Evolutionary conservation across 2,888 invertebrate genomes (phyloP).

Genomic region (Apeira syringaria): DNA sequence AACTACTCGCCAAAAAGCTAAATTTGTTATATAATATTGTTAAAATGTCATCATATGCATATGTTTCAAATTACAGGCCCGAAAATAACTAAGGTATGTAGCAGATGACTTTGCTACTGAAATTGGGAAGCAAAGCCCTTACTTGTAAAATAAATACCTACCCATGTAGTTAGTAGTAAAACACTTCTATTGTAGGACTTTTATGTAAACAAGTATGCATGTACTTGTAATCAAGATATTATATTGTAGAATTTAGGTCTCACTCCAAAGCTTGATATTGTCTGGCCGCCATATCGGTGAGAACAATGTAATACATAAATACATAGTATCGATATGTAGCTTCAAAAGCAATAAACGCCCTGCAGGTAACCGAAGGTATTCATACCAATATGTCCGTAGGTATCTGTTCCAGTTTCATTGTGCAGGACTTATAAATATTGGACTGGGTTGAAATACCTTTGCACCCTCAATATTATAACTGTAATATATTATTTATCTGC

Average conservation of each 20-base stretch:
- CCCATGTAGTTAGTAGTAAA: no score
- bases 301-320: not conserved
- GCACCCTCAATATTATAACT: not conserved
- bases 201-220: no score
- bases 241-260: not conserved
- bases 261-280: not conserved
- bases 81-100: no score
- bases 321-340: not conserved
- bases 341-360: constrained; percentile 5
- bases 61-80: no score
- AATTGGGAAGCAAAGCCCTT: no score
- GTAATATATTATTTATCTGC: not conserved
- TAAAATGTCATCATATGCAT: no score
- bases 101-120: no score
- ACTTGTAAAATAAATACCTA: no score
- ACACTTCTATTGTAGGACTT: no score
- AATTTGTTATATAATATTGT: no score
- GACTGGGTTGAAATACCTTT: not conserved
- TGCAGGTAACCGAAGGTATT: not conserved
- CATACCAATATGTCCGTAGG: not conserved
- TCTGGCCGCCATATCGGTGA: not conserved
- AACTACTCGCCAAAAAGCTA: no score
- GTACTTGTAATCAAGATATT: no score
- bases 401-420: constrained; percentile 1
- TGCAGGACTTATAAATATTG: constrained; percentile 1